Evolutionary conservation across 2,888 invertebrate genomes (phyloP), one percentile per base, ranked within the genome.

Genomic region (Watsonalla cultraria): DNA sequence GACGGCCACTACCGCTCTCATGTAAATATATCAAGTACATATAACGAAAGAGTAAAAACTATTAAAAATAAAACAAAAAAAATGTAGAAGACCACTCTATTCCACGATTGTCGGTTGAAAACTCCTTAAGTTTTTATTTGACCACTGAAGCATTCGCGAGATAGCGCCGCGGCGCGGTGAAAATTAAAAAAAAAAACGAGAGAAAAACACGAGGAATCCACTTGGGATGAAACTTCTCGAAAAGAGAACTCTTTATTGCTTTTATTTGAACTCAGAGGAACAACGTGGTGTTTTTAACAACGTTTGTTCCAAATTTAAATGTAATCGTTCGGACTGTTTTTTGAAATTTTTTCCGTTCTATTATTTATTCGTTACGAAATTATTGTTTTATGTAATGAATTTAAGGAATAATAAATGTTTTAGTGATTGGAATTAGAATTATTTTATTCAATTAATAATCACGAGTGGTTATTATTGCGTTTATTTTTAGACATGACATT

Each of bases 111-210:
- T 72, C 84, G 85, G 62, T 75, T 76, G 80, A 83, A 73, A 87
- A 85, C 87, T 89, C 84, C 80, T 86, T 82, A 88, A 89, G 89
- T 90, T 90, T 90, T 90, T 90, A 90, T 90, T 90, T 90, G 90
- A 90, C 90, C 90, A 88, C 90, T 90, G 90, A 90, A 90, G 90
- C 90, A 87, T 90, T 88, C 86, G 82, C 82, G 73, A 90, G 90
- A 90, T 90, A 90, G 86, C 90, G 83, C 78, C 79, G 86, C 74
- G 76, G 72, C 70, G 78, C 80, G 86, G 82, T 82, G 87, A 84
- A 90, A 90, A 88, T 90, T 88, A 84, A 89, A 89, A 85, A 84
- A n/a, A 84, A 84, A 74, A 74, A 57, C 63, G 63, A 51, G 58
- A 63, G 69, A 76, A 76, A 82, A 82, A 82, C 81, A 71, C 61